These are phyloP conservation scores for Netelia melanura DNA, from an alignment of 2,888 invertebrate genomes.

Conservation along the genomic window DNA sequence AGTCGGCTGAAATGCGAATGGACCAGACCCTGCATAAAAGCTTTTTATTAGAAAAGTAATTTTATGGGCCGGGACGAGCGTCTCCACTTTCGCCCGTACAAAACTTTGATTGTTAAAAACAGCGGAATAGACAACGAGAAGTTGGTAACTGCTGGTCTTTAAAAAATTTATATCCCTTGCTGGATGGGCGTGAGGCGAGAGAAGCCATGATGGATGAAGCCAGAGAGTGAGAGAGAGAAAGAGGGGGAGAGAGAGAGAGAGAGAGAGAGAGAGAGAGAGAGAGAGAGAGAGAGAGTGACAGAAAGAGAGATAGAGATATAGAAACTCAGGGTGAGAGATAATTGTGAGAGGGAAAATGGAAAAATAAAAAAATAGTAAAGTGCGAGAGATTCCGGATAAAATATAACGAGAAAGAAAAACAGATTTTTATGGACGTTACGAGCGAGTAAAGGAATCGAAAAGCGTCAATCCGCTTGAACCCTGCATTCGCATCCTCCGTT, in stretches of 20 bases:
- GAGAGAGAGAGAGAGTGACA: background rate
- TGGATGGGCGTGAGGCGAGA: background rate
- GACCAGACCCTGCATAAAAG: no score
- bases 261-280: background rate
- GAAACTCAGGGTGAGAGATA: background rate
- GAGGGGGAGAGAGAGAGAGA: background rate
- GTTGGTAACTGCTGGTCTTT: constrained; percentile 6
- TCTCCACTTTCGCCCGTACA: background rate
- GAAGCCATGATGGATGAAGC: background rate
- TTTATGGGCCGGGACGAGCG: background rate
- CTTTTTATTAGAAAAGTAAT: constrained; percentile 26
- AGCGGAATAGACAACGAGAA: background rate
- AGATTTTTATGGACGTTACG: background rate
- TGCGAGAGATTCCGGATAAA: constrained; percentile 1
- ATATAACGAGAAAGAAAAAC: constrained; percentile 3
- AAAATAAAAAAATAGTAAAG: constrained; percentile 7
- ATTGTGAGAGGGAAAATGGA: background rate
- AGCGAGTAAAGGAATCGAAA: constrained; percentile 8
- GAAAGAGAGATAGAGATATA: no score
- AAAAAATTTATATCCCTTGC: constrained; percentile 12
- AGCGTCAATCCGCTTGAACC: background rate
- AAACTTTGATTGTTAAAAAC: constrained; percentile 34
- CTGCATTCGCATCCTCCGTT: background rate
- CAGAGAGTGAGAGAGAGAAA: background rate
- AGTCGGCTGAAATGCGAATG: no score